These are phyloP conservation scores for Spisula solida DNA, from an alignment of 2,888 invertebrate species.

Conservation along the genomic window DNA sequence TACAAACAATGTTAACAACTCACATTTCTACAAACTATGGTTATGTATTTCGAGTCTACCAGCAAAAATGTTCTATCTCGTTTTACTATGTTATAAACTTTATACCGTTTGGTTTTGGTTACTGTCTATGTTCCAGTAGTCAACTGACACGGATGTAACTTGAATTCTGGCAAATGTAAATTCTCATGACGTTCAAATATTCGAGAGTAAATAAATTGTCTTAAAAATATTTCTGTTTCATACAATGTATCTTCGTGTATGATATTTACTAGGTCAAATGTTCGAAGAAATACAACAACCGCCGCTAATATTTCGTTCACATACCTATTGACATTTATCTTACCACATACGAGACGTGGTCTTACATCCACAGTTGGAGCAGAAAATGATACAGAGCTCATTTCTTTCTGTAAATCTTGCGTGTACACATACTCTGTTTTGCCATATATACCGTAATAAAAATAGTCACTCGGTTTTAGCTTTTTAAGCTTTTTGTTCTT, in stretches of 20 bases:
- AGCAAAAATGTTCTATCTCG: conserved; percentile 9
- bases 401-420: neutral
- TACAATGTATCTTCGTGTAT: conserved; percentile 14
- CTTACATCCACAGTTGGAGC: conserved; percentile 12
- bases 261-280: neutral
- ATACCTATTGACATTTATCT: neutral
- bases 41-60: conserved; percentile 16
- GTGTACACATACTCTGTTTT: conserved; percentile 9
- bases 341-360: neutral
- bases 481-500: conserved; percentile 15
- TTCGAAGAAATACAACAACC: neutral
- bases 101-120: neutral
- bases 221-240: conserved; percentile 13
- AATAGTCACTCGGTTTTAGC: conserved; percentile 24
- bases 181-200: conserved; percentile 11
- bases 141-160: conserved; percentile 26
- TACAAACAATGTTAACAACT: neutral
- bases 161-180: conserved; percentile 11
- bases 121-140: neutral
- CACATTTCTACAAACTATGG: neutral
- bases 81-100: neutral
- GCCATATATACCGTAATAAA: neutral
- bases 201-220: neutral
- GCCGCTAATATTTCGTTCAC: conserved; percentile 17
- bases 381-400: neutral